Evolutionary conservation across 1,140 invertebrate species (phyloP).

Genomic region (Drosophila seguyi): DNA sequence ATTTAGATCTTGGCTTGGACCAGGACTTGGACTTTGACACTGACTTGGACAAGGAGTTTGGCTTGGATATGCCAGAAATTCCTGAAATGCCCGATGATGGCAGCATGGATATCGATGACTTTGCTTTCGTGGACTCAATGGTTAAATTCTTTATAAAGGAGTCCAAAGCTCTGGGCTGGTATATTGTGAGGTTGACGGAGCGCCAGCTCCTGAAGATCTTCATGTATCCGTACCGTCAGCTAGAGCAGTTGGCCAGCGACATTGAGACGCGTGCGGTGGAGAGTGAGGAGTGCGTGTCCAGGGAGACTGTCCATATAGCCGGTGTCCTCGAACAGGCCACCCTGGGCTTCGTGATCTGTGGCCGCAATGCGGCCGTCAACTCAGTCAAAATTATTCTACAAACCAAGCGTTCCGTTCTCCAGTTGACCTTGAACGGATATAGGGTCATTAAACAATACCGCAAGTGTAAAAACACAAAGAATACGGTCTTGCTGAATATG

Average conservation of each 20-base stretch:
- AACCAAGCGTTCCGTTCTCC: slow-evolving; percentile 40
- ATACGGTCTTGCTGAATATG: rapidly evolving
- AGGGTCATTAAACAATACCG: not conserved
- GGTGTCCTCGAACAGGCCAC: slow-evolving; percentile 24
- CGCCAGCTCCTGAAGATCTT: slow-evolving; percentile 56
- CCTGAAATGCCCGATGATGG: not conserved
- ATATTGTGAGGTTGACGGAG: slow-evolving; percentile 34
- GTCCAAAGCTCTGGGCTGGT: slow-evolving; percentile 14
- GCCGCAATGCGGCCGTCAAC: slow-evolving; percentile 35
- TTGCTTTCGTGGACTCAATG: slow-evolving; percentile 29
- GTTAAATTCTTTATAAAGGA: slow-evolving; percentile 17
- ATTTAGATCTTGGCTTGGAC: not conserved
- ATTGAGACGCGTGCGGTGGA: slow-evolving; percentile 48
- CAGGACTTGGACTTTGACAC: not conserved
- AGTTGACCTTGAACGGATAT: slow-evolving; percentile 51
- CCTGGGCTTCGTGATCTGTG: slow-evolving; percentile 39
- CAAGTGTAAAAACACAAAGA: not conserved
- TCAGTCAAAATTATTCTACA: slow-evolving; percentile 33
- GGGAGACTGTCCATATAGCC: slow-evolving; percentile 28
- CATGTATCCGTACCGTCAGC: slow-evolving; percentile 44
- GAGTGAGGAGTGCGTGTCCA: slow-evolving; percentile 39
- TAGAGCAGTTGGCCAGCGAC: slow-evolving; percentile 38
- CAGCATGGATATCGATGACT: slow-evolving; percentile 13
- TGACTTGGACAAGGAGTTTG: not conserved
- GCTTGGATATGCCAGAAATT: not conserved